phyloP scores from a whole-genome alignment of 2,113 vertebrate species.

The Murina feae region DNA sequence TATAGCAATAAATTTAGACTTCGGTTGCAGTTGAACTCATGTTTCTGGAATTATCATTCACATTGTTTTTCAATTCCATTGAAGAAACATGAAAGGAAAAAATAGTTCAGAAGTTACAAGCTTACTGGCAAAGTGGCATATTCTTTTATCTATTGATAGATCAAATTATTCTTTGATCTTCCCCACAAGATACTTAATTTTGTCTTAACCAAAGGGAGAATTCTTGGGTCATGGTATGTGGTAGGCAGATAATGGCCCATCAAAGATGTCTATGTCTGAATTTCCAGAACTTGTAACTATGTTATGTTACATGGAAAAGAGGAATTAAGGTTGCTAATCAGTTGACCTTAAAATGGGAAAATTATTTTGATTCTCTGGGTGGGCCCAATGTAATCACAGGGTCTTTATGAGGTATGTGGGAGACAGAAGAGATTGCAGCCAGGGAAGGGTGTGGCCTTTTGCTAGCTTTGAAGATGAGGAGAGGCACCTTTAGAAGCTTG shows the following conservation, averaged over 20 bases:
- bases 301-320: neutral
- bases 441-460: neutral
- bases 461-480: neutral
- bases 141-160: neutral
- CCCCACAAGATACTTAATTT: neutral
- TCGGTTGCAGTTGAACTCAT: neutral
- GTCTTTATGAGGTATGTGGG: neutral
- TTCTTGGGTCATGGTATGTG: neutral
- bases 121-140: neutral
- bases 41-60: neutral
- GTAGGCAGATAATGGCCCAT: neutral
- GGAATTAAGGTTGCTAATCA: neutral
- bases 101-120: neutral
- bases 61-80: neutral
- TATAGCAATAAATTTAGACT: neutral
- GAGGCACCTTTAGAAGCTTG: neutral
- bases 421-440: neutral
- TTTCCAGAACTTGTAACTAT: neutral
- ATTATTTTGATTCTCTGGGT: neutral
- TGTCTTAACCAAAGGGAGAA: neutral
- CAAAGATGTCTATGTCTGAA: neutral
- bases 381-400: neutral
- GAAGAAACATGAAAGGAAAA: constrained; percentile 21
- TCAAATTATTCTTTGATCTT: neutral
- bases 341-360: neutral